phyloP scores from a whole-genome alignment of 2,113 vertebrate species.

The Nestor notabilis region DNA sequence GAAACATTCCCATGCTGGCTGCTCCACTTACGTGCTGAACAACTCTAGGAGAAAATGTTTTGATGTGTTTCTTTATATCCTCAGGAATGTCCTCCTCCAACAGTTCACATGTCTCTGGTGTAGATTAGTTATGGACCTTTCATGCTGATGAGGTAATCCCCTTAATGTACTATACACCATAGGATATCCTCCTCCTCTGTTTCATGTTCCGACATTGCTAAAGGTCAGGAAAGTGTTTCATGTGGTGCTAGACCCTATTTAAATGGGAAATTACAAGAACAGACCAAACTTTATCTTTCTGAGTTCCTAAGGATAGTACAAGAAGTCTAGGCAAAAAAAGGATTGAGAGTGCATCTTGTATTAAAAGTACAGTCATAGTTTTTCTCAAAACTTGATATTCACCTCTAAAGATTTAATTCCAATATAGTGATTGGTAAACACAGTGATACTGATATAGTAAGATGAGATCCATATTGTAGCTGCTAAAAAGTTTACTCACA shows the following conservation, averaged over 20 bases:
- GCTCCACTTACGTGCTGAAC: neutral
- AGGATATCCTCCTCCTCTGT: slow-evolving; percentile 55
- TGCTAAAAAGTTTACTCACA: neutral
- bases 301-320: neutral
- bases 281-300: neutral
- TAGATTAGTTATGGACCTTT: slow-evolving; percentile 62
- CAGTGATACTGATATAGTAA: neutral
- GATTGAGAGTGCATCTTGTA: neutral
- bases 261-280: slow-evolving; percentile 1
- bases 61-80: neutral
- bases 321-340: neutral
- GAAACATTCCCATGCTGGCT: neutral
- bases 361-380: neutral
- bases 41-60: neutral
- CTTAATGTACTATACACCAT: slow-evolving; percentile 51
- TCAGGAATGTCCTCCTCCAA: neutral
- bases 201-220: slow-evolving; percentile 55
- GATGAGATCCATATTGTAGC: neutral
- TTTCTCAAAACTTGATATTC: neutral
- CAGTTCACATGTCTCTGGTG: slow-evolving; percentile 33
- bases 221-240: slow-evolving; percentile 58
- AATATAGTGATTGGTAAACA: neutral
- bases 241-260: neutral
- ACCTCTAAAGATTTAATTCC: neutral
- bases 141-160: slow-evolving; percentile 55